Evolutionary conservation across 23 tunicate genomes (phyloP), one percentile per base, ranked within the genome.

Genomic region (Corella eumyota): DNA sequence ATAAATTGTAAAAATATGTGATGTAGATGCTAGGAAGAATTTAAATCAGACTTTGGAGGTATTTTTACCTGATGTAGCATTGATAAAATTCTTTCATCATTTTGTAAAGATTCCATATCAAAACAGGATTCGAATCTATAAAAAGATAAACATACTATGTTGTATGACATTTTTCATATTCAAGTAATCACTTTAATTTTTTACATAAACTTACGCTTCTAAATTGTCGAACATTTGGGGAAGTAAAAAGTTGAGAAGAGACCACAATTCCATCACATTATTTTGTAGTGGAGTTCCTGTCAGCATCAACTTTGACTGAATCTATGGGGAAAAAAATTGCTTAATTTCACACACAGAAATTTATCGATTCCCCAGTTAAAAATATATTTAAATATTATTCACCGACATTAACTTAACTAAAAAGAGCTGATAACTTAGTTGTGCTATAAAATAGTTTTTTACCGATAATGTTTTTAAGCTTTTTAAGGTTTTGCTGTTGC

Each of bases 281-380:
- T 88, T 88, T 66, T 88, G 96, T 30, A 88, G 72, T 22, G 96
- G 96, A 4, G 96, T 88, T 20, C 96, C 96, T 24, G 88, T 88
- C 24, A 88, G 61, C 80, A 88, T 61, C 31, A 88, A 32, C 61
- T 85, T 85, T 5, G 40, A 35, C 17, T 50, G 50, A 2, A 75
- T 72, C 96, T 85, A 73, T 40, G 44, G 30, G 29, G 21, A 37
- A 58, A 27, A 5, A 58, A 58, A 58, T 22, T n/a, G n/a, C n/a
- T n/a, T 48, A 15, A 36, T 26, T 7, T 19, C 0, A n/a, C n/a
- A n/a, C n/a, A n/a, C n/a, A n/a, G n/a, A n/a, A n/a, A n/a, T n/a
- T n/a, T n/a, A n/a, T n/a, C n/a, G n/a, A n/a, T n/a, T n/a, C n/a
- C n/a, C n/a, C n/a, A n/a, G n/a, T 21, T 13, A 25, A 54, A 54